Conservation (phyloP, 1,140 invertebrate genomes). For the Eurosta solidaginis region DNA sequence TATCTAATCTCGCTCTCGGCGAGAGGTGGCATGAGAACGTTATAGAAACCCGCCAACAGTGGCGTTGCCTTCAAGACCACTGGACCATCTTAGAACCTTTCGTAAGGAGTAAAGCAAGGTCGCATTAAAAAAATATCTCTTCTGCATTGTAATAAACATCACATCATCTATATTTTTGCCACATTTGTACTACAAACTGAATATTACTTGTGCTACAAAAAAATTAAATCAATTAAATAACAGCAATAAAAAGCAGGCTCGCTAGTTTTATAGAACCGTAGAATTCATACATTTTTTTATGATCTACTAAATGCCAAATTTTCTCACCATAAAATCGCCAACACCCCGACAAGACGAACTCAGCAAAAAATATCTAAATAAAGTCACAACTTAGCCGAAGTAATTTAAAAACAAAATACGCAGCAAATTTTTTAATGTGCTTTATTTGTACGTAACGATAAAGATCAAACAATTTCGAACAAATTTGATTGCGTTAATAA, state of each 20-base stretch:
- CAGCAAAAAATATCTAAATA: not conserved
- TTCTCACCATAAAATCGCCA: conserved; percentile 8
- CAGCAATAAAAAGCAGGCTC: not conserved
- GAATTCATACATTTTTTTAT: not conserved
- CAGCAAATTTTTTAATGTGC: conserved; percentile 22
- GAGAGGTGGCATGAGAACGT: too few species aligned
- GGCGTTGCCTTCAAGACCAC: too few species aligned
- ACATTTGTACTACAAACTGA: not conserved
- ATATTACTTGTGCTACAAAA: not conserved
- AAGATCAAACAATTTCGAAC: conserved; percentile 25
- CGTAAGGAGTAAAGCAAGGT: too few species aligned
- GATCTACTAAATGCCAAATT: conserved; percentile 17
- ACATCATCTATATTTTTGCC: not conserved
- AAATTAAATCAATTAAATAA: not conserved
- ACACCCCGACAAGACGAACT: not conserved
- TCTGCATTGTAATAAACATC: not conserved
- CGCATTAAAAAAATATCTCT: too few species aligned
- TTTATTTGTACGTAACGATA: not conserved
- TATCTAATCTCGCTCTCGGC: too few species aligned
- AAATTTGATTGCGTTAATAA: conserved; percentile 7
- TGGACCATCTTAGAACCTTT: too few species aligned
- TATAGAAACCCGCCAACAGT: too few species aligned
- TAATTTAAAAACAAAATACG: conserved; percentile 4
- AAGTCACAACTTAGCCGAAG: not conserved
- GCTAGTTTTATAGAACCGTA: not conserved